Evolutionary conservation across 2,888 invertebrate genomes (phyloP).

Genomic region (Argynnis bischoffii): DNA sequence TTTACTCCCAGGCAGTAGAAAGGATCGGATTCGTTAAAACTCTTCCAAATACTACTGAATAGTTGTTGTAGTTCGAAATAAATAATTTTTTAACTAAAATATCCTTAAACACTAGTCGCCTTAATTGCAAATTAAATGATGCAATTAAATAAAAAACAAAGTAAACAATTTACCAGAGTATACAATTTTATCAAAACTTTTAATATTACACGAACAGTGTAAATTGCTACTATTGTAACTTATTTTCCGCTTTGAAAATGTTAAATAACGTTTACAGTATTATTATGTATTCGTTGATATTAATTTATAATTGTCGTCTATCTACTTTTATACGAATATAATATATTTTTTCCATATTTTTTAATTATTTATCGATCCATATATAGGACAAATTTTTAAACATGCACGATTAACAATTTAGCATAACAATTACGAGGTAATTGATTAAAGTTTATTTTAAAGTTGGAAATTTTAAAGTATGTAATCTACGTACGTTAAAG

Average conservation of each 20-base stretch:
- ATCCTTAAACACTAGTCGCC: background rate
- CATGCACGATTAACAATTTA: constrained; percentile 13
- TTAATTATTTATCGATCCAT: constrained; percentile 5
- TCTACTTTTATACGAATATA: background rate
- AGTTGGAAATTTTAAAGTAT: too few species aligned
- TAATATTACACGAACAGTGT: background rate
- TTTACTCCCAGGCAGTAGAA: constrained; percentile 5
- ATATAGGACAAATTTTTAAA: constrained; percentile 2
- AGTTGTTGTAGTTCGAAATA: too few species aligned
- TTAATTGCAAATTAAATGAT: background rate
- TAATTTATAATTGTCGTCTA: constrained; percentile 4
- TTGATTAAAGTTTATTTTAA: too few species aligned
- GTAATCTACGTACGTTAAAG: too few species aligned
- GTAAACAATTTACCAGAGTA: background rate
- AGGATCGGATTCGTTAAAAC: constrained; percentile 1
- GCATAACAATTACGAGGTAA: constrained; percentile 13
- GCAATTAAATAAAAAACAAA: background rate
- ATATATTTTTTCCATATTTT: constrained; percentile 5
- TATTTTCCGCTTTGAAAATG: too few species aligned
- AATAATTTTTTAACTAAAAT: too few species aligned
- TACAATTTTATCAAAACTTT: constrained; percentile 14
- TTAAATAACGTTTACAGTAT: background rate
- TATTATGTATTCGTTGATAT: constrained; percentile 6
- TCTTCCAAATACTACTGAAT: background rate
- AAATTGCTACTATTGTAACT: too few species aligned